Base-by-base conservation (phyloP, 2,888 invertebrate genomes). In the Sepiola atlantica region DNA sequence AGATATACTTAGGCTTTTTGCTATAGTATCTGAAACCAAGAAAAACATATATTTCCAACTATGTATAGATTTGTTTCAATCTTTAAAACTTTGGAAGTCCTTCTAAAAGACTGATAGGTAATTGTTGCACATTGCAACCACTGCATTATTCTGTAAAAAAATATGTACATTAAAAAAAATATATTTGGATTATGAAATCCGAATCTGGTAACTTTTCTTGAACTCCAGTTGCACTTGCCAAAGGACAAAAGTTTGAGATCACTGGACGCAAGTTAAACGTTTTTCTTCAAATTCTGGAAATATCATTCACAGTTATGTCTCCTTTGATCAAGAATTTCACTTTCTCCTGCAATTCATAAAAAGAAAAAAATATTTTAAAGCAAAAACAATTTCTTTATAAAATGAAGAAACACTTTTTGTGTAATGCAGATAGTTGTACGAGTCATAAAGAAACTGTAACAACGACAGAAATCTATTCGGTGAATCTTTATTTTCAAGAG, bases 1-100 rank as follows among this genome's bases (percentile, higher is more conserved):
- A 92, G 92, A 92, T 92, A 92, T 92, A 55, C 55, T 92, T 92
- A 92, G 92, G 92, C 92, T 92, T 92, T 92, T 77, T 77, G 77
- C 77, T 77, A 77, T 77, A 77, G 77, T 77, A 77, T 77, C 77
- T 77, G 77, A 77, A 77, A n/a, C 77, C n/a, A 77, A 77, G 32
- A 77, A 77, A 77, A 77, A 77, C n/a, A 77, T n/a, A 77, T 77
- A 77, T 77, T 77, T 77, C 77, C n/a, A 77, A 77, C n/a, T n/a
- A n/a, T 77, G 77, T 77, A 77, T 77, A 77, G 77, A 77, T 18
- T 77, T 77, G 77, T 77, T 77, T 77, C 77, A n/a, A 77, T n/a
- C n/a, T 77, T 77, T 77, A 77, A n/a, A 77, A 77, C 77, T 77
- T 77, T 77, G 77, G 77, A 77, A 77, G 77, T 77, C 32, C 77